Base-by-base conservation (phyloP, 2,888 invertebrate species). In the Lepidochrysops patricia region DNA sequence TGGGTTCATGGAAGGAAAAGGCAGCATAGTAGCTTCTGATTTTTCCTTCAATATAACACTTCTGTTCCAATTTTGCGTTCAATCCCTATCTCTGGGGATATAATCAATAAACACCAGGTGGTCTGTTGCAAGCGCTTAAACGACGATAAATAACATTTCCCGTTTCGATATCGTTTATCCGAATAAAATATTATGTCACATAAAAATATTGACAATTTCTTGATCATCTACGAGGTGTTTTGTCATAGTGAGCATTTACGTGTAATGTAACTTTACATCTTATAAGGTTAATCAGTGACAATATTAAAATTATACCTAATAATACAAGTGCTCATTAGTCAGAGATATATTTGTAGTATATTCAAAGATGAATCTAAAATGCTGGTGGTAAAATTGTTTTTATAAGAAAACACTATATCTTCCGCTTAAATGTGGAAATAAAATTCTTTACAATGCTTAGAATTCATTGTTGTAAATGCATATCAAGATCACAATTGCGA, bases 401-500 rank as follows among this genome's bases (percentile, higher is more conserved):
- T n/a, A n/a, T n/a, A n/a, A n/a, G n/a, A n/a, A n/a, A n/a, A n/a
- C n/a, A n/a, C n/a, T 37, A 37, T 15, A 37, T 43, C 4, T 19
- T 4, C 3, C 9, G 19, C 12, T 29, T 34, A 25, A 52, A 48
- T 49, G 35, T 34, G 50, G 54, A 60, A 64, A 61, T 59, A 37
- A 59, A 64, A 62, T 62, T 48, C 60, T 61, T 62, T 54, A 64
- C 61, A 64, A 62, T 61, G 61, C 57, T 60, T 62, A 49, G 63
- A 61, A 61, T 62, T 63, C 62, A 63, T 66, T 61, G 58, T 58
- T 50, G 63, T 60, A 58, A 60, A 64, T 63, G 60, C 65, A 65
- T 66, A 66, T 63, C 61, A 59, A 62, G 62, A 61, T 64, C 60
- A 60, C 59, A 49, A 63, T 62, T 49, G 43, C 34, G 56, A 61